phyloP scores from a whole-genome alignment of 2,113 vertebrate genomes.

The Barnardius zonarius region DNA sequence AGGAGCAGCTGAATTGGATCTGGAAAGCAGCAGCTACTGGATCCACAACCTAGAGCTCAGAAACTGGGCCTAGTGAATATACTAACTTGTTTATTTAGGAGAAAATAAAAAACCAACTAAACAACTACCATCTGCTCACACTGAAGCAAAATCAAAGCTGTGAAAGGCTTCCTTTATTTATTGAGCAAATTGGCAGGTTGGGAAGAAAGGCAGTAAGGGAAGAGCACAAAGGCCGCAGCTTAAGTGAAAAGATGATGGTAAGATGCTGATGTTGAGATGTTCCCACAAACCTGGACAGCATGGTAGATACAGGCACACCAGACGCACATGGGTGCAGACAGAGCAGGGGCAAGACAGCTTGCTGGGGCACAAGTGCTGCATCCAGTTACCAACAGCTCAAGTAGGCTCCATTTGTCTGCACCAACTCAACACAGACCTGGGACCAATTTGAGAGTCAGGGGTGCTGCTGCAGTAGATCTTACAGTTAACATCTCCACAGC shows the following conservation, averaged over 20 bases:
- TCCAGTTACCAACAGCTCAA: background rate
- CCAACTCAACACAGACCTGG: fast-evolving
- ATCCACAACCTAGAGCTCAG: background rate
- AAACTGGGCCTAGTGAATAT: background rate
- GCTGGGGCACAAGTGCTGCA: background rate
- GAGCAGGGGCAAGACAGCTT: background rate
- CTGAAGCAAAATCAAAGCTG: background rate
- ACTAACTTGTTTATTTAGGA: background rate
- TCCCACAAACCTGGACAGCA: background rate
- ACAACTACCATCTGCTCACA: background rate
- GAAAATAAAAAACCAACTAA: background rate
- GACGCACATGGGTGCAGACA: fast-evolving
- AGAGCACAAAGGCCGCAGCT: background rate
- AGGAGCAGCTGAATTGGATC: background rate
- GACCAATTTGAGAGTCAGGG: background rate
- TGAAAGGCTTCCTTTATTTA: background rate
- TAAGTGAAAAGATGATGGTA: background rate
- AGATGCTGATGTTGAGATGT: background rate
- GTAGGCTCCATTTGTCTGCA: background rate
- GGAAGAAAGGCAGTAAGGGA: background rate
- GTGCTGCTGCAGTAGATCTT: background rate
- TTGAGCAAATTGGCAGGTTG: background rate
- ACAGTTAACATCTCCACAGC: background rate
- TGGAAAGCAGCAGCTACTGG: background rate
- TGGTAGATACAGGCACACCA: background rate